A percentile compares a stretch with the other conserved stretches of the same genome.
Evolutionary conservation across 2,113 vertebrate species (phyloP).

Genomic region (Carettochelys insculpta): DNA sequence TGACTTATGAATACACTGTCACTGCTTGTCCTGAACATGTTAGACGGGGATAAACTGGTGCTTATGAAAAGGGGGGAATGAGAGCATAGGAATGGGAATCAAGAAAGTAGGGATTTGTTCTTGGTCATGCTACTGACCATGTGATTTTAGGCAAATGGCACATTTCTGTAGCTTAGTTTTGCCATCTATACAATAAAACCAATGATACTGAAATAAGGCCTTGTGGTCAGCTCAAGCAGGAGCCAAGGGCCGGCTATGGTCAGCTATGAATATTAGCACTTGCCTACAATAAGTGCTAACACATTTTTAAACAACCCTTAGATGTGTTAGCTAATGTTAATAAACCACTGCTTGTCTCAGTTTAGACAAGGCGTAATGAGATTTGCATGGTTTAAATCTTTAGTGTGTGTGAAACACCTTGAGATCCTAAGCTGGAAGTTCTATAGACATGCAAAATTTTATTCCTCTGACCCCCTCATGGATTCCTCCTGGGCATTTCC

Average conservation of each 20-base stretch:
- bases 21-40: background rate
- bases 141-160: background rate
- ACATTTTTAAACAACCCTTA: background rate
- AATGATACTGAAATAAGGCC: background rate
- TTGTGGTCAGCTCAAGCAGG: rapidly evolving
- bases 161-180: background rate
- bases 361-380: background rate
- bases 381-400: background rate
- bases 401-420: background rate
- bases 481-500: background rate
- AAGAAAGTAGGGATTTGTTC: background rate
- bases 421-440: background rate
- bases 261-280: background rate
- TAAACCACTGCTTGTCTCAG: background rate
- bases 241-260: background rate
- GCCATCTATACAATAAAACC: constrained; percentile 19
- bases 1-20: background rate
- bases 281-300: background rate
- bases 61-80: background rate
- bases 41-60: rapidly evolving
- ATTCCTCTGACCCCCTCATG: background rate
- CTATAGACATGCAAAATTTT: background rate
- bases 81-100: background rate
- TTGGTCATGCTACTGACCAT: background rate
- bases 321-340: background rate